Percentiles rank a stretch among this genome's conserved stretches.
Evolutionary conservation across 35 echinoderm and acorn worm genomes (phyloP).

Genomic region (Ophioderma brevispina): DNA sequence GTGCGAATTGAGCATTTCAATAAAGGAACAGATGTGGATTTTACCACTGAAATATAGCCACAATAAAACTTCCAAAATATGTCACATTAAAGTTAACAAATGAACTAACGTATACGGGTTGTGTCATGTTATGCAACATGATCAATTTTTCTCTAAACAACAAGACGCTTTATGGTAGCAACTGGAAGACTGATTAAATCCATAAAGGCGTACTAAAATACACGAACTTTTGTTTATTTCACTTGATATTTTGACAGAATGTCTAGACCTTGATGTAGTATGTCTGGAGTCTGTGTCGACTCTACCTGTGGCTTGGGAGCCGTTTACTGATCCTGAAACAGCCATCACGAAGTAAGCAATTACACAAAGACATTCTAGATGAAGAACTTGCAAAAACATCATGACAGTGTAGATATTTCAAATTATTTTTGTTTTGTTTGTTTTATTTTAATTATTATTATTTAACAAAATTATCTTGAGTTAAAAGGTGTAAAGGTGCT

Average conservation of each 20-base stretch:
- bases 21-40: no score
- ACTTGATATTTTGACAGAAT: background rate
- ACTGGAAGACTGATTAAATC: no score
- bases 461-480: background rate
- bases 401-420: background rate
- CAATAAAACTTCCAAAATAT: no score
- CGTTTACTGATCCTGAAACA: slow-evolving; percentile 37
- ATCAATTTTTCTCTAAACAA: no score
- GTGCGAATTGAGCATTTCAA: no score
- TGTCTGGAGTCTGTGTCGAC: slow-evolving; percentile 31
- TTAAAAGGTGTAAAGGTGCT: background rate
- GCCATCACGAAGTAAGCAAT: background rate
- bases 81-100: no score
- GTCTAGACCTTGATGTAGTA: slow-evolving; percentile 16
- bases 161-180: no score
- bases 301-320: slow-evolving; percentile 29
- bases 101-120: no score
- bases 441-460: background rate
- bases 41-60: no score
- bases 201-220: no score
- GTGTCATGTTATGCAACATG: no score
- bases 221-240: background rate
- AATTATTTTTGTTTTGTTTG: background rate
- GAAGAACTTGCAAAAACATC: no score
- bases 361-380: background rate